Conservation (phyloP, 2,113 vertebrate species). For the Pao palembangensis region DNA sequence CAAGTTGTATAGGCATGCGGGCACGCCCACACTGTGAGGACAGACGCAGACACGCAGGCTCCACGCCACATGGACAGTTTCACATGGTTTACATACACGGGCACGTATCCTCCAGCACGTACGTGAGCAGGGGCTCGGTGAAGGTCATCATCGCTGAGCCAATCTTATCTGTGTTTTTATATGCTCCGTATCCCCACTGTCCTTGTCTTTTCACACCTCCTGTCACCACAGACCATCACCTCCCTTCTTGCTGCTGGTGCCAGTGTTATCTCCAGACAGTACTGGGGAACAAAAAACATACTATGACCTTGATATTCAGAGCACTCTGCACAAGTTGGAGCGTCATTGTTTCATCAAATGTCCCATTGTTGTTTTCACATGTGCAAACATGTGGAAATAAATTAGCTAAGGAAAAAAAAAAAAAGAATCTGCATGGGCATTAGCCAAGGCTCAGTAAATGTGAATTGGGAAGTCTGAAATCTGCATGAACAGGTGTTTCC, state of each 20-base stretch:
- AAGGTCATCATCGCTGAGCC: conserved; percentile 65
- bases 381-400: conserved; percentile 18
- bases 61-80: conserved; percentile 36
- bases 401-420: conserved; percentile 26
- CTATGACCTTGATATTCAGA: conserved; percentile 39
- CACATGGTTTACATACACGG: conserved; percentile 23
- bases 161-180: conserved; percentile 65
- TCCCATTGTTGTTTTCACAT: neutral
- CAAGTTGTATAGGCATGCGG: conserved; percentile 7
- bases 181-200: conserved; percentile 44
- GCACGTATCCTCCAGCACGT: conserved; percentile 23
- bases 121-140: conserved; percentile 21
- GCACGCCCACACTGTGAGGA: neutral
- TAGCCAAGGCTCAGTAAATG: conserved; percentile 37
- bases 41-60: conserved; percentile 1
- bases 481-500: conserved; percentile 59
- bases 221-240: conserved; percentile 46
- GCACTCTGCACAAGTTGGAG: conserved; percentile 3
- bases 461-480: conserved; percentile 44
- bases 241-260: conserved; percentile 26
- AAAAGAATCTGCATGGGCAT: conserved; percentile 20
- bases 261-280: conserved; percentile 56
- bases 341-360: neutral
- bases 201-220: conserved; percentile 61
- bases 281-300: conserved; percentile 29